Conservation (phyloP, 2,797 vertebrate species). For the Orientallactaga sibirica region DNA sequence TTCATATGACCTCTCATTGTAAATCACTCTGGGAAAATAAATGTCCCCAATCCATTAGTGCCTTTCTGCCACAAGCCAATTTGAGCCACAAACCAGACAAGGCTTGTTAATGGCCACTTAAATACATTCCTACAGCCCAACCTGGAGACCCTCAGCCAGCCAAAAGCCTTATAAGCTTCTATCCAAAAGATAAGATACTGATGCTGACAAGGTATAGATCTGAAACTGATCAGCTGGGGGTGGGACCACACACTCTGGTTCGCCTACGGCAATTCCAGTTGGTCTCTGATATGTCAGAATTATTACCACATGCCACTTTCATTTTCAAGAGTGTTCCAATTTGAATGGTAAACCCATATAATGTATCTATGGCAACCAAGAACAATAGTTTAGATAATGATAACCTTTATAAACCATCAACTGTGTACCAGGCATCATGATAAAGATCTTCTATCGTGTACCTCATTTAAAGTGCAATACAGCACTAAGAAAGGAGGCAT, state of each 20-base stretch:
- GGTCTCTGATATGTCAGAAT: not conserved
- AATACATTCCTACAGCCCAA: constrained; percentile 58
- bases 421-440: not conserved
- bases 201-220: not conserved
- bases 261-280: not conserved
- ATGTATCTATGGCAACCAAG: constrained; percentile 10
- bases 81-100: constrained; percentile 68
- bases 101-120: constrained; percentile 77
- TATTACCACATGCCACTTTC: not conserved
- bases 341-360: not conserved
- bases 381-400: not conserved
- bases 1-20: constrained; percentile 63
- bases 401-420: not conserved
- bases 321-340: not conserved
- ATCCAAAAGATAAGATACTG: not conserved
- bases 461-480: not conserved
- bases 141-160: constrained; percentile 20
- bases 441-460: not conserved
- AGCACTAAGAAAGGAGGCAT: not conserved
- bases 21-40: constrained; percentile 80
- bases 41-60: constrained; percentile 79
- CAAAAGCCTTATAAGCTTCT: not conserved
- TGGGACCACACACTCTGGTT: not conserved
- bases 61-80: constrained; percentile 67
- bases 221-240: not conserved